A percentile compares a stretch with the other conserved stretches of the same genome.
These are phyloP conservation scores for Drosophila erecta DNA, from an alignment of 1,140 invertebrate genomes.

Conservation along the genomic window DNA sequence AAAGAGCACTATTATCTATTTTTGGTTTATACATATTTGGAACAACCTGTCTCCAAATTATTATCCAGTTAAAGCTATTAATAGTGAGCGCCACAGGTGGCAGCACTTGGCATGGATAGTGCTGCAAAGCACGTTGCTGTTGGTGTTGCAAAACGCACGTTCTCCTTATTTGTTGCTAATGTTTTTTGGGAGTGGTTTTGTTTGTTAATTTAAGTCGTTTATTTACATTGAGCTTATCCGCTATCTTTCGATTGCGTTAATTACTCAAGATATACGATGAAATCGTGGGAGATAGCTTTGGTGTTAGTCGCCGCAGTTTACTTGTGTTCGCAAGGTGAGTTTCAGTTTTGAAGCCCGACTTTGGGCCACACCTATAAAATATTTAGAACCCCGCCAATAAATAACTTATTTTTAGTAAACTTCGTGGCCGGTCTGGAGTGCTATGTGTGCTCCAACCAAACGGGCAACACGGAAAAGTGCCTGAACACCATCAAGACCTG, in stretches of 20 bases:
- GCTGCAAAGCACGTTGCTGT: not conserved
- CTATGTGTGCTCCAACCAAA: slow-evolving; percentile 97
- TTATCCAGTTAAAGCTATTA: no score
- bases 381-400: not conserved
- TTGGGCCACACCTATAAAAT: slow-evolving; percentile 57
- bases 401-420: slow-evolving; percentile 55
- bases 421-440: slow-evolving; percentile 92
- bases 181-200: slow-evolving; percentile 69
- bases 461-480: slow-evolving; percentile 97
- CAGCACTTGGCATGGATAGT: slow-evolving; percentile 3
- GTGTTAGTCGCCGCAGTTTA: slow-evolving; percentile 57
- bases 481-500: slow-evolving; percentile 96
- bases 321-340: slow-evolving; percentile 61
- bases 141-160: slow-evolving; percentile 14
- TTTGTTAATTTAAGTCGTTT: slow-evolving; percentile 41
- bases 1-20: no score
- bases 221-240: slow-evolving; percentile 8
- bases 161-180: slow-evolving; percentile 29
- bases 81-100: slow-evolving; percentile 5
- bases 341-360: not conserved
- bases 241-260: not conserved
- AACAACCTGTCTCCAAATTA: no score
- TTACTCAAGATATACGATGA: slow-evolving; percentile 23
- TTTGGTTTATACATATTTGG: no score
- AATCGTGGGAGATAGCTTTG: slow-evolving; percentile 62